A percentile compares a stretch with the other conserved stretches of the same genome.
Conservation (phyloP, 2,113 vertebrate genomes). For the Neolamprologus cancellatus region DNA sequence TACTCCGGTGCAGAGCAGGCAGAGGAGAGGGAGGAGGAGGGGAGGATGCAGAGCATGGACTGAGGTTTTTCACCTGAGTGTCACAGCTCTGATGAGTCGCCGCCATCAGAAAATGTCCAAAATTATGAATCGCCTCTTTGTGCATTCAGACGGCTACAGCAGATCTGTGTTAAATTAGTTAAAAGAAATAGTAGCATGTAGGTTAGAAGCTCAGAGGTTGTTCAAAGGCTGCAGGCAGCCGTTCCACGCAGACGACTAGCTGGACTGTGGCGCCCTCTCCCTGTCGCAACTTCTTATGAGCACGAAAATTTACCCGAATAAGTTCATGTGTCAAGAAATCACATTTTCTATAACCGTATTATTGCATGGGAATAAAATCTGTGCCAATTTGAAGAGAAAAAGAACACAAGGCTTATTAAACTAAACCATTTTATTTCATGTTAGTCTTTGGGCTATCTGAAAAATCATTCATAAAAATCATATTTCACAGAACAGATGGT, state of each 20-base stretch:
- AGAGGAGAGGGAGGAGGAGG: background rate
- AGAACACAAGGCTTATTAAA: background rate
- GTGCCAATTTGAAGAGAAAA: background rate
- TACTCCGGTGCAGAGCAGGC: slow-evolving; percentile 64
- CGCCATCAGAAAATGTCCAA: background rate
- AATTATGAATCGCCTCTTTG: background rate
- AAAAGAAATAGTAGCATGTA: background rate
- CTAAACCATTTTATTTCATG: background rate
- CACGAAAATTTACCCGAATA: background rate
- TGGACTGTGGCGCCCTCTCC: slow-evolving; percentile 52
- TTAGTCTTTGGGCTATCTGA: background rate
- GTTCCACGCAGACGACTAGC: background rate
- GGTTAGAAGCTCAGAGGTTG: background rate
- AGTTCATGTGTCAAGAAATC: background rate
- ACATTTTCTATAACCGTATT: background rate
- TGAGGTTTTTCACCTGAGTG: slow-evolving; percentile 15
- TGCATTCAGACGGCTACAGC: background rate
- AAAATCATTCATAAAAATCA: background rate
- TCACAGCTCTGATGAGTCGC: background rate
- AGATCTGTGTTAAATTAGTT: background rate
- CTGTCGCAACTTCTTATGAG: background rate
- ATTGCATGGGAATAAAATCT: background rate
- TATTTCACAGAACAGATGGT: background rate
- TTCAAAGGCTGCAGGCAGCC: background rate
- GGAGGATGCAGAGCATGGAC: background rate